Evolutionary conservation across 1,140 invertebrate species (phyloP).

Genomic region (Drosophila kurseongensis): DNA sequence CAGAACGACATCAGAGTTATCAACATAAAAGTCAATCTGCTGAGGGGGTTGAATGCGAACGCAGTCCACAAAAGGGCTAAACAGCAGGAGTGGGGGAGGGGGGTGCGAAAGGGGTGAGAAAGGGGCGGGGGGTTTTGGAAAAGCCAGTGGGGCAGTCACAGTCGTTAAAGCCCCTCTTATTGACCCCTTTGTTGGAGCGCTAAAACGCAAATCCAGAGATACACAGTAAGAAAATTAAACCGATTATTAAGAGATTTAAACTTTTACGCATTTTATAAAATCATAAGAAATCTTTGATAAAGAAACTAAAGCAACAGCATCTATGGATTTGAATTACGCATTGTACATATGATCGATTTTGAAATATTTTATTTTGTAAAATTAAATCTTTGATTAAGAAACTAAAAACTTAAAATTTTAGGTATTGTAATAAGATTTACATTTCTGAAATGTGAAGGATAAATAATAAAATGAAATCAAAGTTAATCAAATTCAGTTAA

Average conservation of each 20-base stretch:
- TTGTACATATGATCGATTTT: too few relatives aligned
- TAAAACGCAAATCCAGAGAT: slow-evolving; percentile 33
- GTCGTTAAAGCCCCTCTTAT: slow-evolving; percentile 37
- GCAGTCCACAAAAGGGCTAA: slow-evolving; percentile 12
- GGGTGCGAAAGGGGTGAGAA: not conserved
- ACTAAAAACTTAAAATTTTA: too few relatives aligned
- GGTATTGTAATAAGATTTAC: too few relatives aligned
- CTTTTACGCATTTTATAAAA: too few relatives aligned
- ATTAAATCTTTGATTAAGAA: too few relatives aligned
- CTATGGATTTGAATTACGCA: too few relatives aligned
- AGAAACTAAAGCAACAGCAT: too few relatives aligned
- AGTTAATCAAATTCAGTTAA: too few relatives aligned
- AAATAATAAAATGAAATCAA: not conserved
- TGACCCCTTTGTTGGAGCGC: slow-evolving; percentile 66
- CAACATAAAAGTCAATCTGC: slow-evolving; percentile 74
- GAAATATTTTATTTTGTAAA: too few relatives aligned
- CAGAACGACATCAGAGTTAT: slow-evolving; percentile 45
- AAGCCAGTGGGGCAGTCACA: slow-evolving; percentile 13
- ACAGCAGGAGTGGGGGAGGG: not conserved
- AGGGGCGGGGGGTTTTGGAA: slow-evolving; percentile 1
- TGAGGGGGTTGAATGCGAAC: slow-evolving; percentile 63
- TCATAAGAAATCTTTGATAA: too few relatives aligned
- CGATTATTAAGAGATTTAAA: too few relatives aligned
- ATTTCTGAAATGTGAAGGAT: too few relatives aligned
- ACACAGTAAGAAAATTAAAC: not conserved